Percentiles rank a stretch among this genome's conserved stretches.
These are phyloP conservation scores for Gadopsis marmoratus DNA, from an alignment of 2,797 vertebrate genomes.

Conservation along the genomic window DNA sequence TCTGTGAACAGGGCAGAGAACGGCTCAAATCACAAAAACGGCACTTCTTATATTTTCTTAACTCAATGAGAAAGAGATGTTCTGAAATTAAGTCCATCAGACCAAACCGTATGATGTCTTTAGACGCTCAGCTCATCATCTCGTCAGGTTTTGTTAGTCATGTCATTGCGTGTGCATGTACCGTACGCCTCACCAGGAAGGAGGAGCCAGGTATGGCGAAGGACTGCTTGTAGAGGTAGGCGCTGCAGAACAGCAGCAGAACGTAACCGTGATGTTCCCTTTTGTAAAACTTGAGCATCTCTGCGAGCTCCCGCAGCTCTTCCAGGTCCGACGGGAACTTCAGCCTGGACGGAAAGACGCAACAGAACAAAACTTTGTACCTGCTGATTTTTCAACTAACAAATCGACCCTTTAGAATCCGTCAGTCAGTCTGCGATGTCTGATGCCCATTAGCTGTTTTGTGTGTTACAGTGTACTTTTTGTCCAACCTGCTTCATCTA, in stretches of 20 bases:
- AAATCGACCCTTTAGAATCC: neutral
- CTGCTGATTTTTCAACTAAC: neutral
- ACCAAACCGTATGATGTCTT: neutral
- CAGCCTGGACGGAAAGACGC: conserved; percentile 75
- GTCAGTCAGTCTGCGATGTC: neutral
- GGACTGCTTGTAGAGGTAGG: conserved; percentile 97
- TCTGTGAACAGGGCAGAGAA: no score
- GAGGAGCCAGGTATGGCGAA: conserved; percentile 97
- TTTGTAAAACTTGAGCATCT: conserved; percentile 90
- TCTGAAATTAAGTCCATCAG: neutral
- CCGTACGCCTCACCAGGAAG: conserved; percentile 88
- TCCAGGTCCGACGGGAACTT: conserved; percentile 95
- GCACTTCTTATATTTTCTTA: neutral
- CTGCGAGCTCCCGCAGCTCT: conserved; percentile 90
- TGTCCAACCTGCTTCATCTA: neutral
- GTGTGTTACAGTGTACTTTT: neutral
- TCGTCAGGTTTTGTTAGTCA: conserved; percentile 4
- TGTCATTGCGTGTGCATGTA: neutral
- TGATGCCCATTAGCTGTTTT: neutral
- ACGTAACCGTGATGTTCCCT: conserved; percentile 89
- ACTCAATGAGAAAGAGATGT: no score
- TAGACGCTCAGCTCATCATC: neutral
- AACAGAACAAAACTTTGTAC: neutral
- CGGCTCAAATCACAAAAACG: neutral
- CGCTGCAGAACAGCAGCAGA: conserved; percentile 92